Percentiles rank a stretch among this genome's conserved stretches.
Evolutionary conservation across 2,113 vertebrate species (phyloP).

Genomic region (Lampris incognitus): DNA sequence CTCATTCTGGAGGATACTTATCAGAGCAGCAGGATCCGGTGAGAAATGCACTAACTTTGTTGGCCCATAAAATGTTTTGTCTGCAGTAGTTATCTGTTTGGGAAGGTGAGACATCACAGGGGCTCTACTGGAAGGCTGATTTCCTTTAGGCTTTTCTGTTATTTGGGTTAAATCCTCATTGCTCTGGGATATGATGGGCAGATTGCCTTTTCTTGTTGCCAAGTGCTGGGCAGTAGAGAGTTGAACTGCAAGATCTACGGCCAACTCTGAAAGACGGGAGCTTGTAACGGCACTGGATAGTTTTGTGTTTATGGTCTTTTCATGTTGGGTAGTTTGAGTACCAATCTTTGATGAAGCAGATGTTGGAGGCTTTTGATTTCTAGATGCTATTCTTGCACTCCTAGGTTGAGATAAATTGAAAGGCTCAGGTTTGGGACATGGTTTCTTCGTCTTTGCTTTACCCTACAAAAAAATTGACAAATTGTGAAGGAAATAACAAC

Average conservation of each 20-base stretch:
- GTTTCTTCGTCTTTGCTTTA: constrained; percentile 76
- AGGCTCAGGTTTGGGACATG: constrained; percentile 74
- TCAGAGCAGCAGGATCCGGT: constrained; percentile 59
- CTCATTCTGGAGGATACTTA: constrained; percentile 68
- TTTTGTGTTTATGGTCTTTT: constrained; percentile 27
- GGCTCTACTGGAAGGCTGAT: background rate
- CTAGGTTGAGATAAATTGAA: constrained; percentile 76
- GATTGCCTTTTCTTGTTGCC: background rate
- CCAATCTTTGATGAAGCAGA: constrained; percentile 4
- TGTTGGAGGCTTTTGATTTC: constrained; percentile 16
- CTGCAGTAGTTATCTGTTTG: background rate
- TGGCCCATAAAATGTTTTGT: background rate
- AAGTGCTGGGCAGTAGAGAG: constrained; percentile 2
- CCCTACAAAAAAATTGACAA: constrained; percentile 58
- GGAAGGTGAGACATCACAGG: background rate
- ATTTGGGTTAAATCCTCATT: constrained; percentile 1
- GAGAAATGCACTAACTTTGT: constrained; percentile 36
- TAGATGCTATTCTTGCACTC: constrained; percentile 17
- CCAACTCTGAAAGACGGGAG: background rate
- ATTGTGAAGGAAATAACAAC: background rate
- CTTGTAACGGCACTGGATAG: constrained; percentile 1
- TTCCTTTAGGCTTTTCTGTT: constrained; percentile 3
- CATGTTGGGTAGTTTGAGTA: constrained; percentile 4
- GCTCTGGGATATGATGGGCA: background rate
- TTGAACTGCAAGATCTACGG: background rate